Evolutionary conservation across 2,797 vertebrate species (phyloP).

Genomic region (Sarcoramphus papa): DNA sequence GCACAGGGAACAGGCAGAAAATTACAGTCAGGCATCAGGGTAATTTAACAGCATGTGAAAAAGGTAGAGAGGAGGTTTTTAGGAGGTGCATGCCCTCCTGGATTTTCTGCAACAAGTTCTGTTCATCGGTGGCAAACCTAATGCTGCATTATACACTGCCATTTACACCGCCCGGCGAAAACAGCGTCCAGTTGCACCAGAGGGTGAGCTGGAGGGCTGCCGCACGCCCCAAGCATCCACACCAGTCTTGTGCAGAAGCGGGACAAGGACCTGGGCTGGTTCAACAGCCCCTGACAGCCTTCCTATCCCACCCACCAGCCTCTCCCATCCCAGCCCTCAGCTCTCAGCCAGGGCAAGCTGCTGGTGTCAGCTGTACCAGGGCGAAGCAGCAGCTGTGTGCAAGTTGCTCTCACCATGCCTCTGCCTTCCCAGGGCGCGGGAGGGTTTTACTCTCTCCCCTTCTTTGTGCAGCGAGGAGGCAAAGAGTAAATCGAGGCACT

Average conservation of each 20-base stretch:
- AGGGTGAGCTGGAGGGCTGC: neutral
- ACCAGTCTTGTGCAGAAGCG: neutral
- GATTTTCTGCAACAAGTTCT: neutral
- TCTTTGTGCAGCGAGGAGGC: neutral
- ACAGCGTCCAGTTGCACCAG: neutral
- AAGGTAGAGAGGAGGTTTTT: neutral
- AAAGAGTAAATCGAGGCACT: neutral
- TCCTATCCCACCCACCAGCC: neutral
- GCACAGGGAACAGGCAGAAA: neutral
- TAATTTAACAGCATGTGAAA: neutral
- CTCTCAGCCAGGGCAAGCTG: neutral
- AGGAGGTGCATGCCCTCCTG: neutral
- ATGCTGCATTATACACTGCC: rapidly evolving
- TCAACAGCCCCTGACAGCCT: neutral
- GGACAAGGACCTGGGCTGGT: neutral
- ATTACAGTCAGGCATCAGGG: neutral
- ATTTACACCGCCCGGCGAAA: rapidly evolving
- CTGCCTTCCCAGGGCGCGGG: neutral
- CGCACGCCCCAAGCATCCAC: neutral
- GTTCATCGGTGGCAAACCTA: neutral
- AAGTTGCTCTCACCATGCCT: neutral
- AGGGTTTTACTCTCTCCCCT: neutral
- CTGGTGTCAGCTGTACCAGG: neutral
- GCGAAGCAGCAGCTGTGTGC: neutral
- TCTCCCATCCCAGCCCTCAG: neutral